Conservation (phyloP, 1,140 invertebrate genomes). For the Euwallacea similis region DNA sequence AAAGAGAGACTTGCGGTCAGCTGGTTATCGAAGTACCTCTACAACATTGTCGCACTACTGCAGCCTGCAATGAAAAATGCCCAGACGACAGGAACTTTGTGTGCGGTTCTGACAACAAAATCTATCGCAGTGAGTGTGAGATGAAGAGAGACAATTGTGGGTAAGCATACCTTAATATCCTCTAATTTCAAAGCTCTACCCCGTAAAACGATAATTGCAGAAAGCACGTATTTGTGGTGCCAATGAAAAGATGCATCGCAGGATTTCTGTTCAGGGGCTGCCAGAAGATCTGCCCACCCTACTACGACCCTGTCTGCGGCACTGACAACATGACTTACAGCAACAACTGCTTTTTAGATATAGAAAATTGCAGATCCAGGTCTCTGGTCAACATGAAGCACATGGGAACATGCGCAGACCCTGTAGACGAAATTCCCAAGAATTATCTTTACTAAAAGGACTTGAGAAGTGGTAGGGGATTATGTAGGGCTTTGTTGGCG, state of each 20-base stretch:
- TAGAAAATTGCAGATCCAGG: slow-evolving; percentile 84
- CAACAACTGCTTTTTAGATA: slow-evolving; percentile 89
- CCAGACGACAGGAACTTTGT: slow-evolving; percentile 76
- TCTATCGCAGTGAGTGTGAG: slow-evolving; percentile 90
- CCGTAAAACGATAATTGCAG: slow-evolving; percentile 54
- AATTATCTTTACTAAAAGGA: slow-evolving; percentile 65
- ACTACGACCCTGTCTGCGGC: slow-evolving; percentile 88
- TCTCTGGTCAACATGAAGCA: slow-evolving; percentile 65
- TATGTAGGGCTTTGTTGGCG: too few relatives aligned
- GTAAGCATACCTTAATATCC: slow-evolving; percentile 56
- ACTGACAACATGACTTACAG: slow-evolving; percentile 87
- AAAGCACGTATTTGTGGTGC: slow-evolving; percentile 86
- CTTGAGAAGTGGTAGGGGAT: too few relatives aligned
- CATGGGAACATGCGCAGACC: slow-evolving; percentile 70
- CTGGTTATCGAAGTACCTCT: slow-evolving; percentile 77
- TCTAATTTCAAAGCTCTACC: too few relatives aligned
- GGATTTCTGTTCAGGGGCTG: slow-evolving; percentile 85
- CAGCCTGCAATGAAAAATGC: slow-evolving; percentile 76
- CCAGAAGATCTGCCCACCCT: slow-evolving; percentile 78
- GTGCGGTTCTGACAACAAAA: slow-evolving; percentile 88
- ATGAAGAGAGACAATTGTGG: slow-evolving; percentile 92
- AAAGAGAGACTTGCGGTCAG: slow-evolving; percentile 79
- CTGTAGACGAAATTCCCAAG: slow-evolving; percentile 65
- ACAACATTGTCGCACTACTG: slow-evolving; percentile 80
- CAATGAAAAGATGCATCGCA: slow-evolving; percentile 78